Evolutionary conservation across 2,888 invertebrate species (phyloP).

Genomic region (Trachelus troglodyta): DNA sequence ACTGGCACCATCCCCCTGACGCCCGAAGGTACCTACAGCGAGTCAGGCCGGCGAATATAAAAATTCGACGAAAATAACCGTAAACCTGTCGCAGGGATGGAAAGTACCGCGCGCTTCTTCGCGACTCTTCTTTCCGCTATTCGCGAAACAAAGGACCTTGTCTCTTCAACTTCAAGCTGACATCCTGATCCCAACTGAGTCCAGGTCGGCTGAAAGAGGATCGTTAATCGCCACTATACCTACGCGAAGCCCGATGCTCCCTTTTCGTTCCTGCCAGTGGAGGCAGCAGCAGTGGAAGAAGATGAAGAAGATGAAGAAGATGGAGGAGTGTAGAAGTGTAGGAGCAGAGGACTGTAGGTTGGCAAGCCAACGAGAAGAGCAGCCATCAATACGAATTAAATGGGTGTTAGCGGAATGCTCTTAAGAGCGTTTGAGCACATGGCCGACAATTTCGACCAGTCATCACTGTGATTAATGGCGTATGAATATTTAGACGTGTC

Average conservation of each 20-base stretch:
- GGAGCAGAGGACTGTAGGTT: not conserved
- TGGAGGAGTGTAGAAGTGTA: no score
- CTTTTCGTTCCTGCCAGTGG: no score
- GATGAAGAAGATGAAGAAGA: no score
- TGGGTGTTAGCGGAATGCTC: conserved; percentile 42
- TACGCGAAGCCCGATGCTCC: no score
- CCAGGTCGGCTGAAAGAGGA: no score
- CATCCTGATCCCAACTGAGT: not conserved
- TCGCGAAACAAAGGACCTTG: conserved; percentile 16
- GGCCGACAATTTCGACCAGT: conserved; percentile 33
- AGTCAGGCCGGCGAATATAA: conserved; percentile 17
- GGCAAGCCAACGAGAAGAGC: not conserved
- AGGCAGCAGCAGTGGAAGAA: no score
- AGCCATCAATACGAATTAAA: conserved; percentile 43
- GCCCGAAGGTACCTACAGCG: not conserved
- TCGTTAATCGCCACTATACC: no score
- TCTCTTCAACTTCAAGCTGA: not conserved
- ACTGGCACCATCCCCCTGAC: conserved; percentile 12
- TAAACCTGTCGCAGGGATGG: conserved; percentile 34
- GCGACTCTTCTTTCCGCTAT: conserved; percentile 10
- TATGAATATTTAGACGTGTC: conserved; percentile 52
- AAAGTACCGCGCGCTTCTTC: no score
- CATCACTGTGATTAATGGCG: conserved; percentile 44
- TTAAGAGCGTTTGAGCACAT: conserved; percentile 36
- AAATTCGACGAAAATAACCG: conserved; percentile 39